These are phyloP conservation scores for Egretta garzetta DNA, from an alignment of 2,113 vertebrate genomes.

Conservation along the genomic window DNA sequence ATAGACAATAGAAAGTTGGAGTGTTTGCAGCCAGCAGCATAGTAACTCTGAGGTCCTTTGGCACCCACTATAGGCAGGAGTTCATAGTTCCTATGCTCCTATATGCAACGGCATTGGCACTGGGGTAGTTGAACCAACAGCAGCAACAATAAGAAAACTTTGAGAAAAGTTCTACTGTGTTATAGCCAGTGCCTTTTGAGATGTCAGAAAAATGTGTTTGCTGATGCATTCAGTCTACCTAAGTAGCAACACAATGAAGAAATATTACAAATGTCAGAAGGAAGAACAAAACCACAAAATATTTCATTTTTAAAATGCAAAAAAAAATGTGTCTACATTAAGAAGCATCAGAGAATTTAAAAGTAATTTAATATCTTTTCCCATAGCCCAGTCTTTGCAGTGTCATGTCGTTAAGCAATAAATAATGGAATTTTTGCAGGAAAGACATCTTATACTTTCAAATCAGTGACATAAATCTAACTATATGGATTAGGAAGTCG, in stretches of 20 bases:
- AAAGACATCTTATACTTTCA: constrained; percentile 29
- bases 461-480: constrained; percentile 61
- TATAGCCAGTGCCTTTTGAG: neutral
- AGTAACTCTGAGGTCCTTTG: neutral
- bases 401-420: constrained; percentile 46
- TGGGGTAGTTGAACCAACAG: neutral
- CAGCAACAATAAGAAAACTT: neutral
- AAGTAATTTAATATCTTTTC: constrained; percentile 20
- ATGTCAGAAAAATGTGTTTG: neutral
- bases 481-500: constrained; percentile 55
- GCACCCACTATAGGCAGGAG: neutral
- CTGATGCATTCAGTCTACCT: neutral
- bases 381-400: neutral
- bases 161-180: neutral
- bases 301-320: neutral
- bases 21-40: neutral
- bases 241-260: neutral
- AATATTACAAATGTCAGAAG: neutral
- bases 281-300: neutral
- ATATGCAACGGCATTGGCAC: neutral
- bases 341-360: constrained; percentile 17
- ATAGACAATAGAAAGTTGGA: neutral
- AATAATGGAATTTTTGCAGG: constrained; percentile 59
- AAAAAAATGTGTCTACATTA: neutral
- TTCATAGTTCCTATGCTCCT: neutral